Base-by-base conservation (phyloP, 2,888 invertebrate genomes). In the Psococerastis gibbosa region DNA sequence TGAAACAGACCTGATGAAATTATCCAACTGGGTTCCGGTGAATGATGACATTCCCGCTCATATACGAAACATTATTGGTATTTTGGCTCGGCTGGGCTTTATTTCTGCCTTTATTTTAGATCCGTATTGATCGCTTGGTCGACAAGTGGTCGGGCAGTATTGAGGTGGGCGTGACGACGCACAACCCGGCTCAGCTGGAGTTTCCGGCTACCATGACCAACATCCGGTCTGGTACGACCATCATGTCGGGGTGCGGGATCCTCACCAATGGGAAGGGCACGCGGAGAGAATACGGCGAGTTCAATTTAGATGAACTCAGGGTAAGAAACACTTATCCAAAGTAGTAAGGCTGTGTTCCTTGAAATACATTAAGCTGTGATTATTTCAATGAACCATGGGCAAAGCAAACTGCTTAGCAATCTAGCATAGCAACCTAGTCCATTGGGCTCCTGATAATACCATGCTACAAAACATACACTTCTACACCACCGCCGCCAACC, bases 201-300 rank as follows among this genome's bases (percentile, higher is more conserved):
- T 92, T 92, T 60, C 95, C 94, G 2, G 88, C 92, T 1, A 95
- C 94, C 2, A 92, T 95, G 91, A 94, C 94, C 0, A 94, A 94
- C 59, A 84, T 94, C 83, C 75, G 89, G 45, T 61, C 62, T 2
- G 74, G 91, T 6, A 88, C 87, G 1, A 83, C 85, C 23, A 88
- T 88, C 83, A 92, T 95, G 92, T 92, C 92, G 15, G 94, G 94
- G 0, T 88, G 88, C 65, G 94, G 92, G 45, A 89, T 95, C 52
- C 67, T 94, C n/a, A 81, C 89, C 2, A 94, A 94, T 60, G 94
- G 94, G 1, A 91, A 92, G 60, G 92, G 92, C 3, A 89, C 87
- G 2, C 74, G 85, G 49, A 70, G 88, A 48, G 91, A 92, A 60
- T 94, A 94, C 58, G 91, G 92, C 1, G 78, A 82, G 49, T 88